phyloP scores from a whole-genome alignment of 1,140 invertebrate genomes.

The Calephelis virginiensis region DNA sequence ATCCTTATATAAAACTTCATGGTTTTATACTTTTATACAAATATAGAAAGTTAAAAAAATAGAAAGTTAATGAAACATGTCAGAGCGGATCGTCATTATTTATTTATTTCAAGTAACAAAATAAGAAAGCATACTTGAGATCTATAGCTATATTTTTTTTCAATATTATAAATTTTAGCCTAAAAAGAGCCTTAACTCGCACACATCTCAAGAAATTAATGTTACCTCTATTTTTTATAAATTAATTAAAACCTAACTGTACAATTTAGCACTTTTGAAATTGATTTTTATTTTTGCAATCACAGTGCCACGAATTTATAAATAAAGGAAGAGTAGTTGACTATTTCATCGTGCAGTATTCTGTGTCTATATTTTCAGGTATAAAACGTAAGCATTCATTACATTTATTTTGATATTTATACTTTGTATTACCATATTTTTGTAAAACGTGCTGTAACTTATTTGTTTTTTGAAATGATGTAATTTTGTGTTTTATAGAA shows the following conservation, averaged over 20 bases:
- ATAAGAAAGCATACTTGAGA: no score
- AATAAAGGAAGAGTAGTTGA: constrained; percentile 14
- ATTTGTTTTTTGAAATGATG: no score
- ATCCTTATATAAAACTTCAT: no score
- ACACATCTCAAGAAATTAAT: constrained; percentile 6
- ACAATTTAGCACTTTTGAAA: constrained; percentile 28
- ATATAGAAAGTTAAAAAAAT: no score
- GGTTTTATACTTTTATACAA: neutral
- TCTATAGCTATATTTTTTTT: neutral
- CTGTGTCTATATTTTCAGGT: neutral
- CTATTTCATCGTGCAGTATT: constrained; percentile 6
- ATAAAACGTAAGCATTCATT: no score
- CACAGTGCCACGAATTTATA: constrained; percentile 25
- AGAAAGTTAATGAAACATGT: no score
- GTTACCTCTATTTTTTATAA: constrained; percentile 31
- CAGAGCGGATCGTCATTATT: neutral
- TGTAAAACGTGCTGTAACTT: no score
- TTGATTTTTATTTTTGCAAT: constrained; percentile 24
- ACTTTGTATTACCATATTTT: no score
- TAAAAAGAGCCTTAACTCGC: neutral
- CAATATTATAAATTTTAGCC: neutral
- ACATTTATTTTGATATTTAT: no score
- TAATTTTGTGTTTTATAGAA: no score
- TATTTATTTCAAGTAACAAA: neutral
- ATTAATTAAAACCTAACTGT: constrained; percentile 39